Evolutionary conservation across 2,113 vertebrate species (phyloP).

Genomic region (Bambusicola thoracicus): DNA sequence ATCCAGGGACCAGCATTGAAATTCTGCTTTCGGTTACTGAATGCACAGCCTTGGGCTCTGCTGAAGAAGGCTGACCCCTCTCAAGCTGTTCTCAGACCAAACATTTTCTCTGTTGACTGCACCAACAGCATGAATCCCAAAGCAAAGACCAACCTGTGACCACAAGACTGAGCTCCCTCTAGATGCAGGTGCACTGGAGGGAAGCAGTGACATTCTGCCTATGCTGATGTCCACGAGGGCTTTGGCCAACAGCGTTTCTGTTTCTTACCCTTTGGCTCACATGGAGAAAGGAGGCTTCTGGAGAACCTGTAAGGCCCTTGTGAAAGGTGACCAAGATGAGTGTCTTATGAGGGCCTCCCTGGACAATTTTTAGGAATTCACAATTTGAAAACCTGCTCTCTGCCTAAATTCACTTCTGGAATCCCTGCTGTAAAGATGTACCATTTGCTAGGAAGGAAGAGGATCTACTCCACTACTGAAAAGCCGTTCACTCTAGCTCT

Average conservation of each 20-base stretch:
- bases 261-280: background rate
- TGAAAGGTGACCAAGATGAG: background rate
- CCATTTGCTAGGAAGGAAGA: background rate
- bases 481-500: background rate
- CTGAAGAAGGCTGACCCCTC: background rate
- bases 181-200: background rate
- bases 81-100: background rate
- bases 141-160: background rate
- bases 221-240: background rate
- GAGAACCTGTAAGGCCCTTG: background rate
- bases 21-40: background rate
- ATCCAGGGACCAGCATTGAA: background rate
- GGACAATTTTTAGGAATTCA: background rate
- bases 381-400: background rate
- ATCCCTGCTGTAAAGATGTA: background rate
- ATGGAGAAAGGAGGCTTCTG: background rate
- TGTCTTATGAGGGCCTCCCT: background rate
- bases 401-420: background rate
- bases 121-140: rapidly evolving
- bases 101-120: background rate
- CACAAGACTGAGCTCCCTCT: background rate
- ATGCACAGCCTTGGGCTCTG: background rate
- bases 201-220: background rate
- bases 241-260: background rate
- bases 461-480: background rate